Base-by-base conservation (phyloP, 1,140 invertebrate genomes). In the Cyrtorhinus lividipennis region DNA sequence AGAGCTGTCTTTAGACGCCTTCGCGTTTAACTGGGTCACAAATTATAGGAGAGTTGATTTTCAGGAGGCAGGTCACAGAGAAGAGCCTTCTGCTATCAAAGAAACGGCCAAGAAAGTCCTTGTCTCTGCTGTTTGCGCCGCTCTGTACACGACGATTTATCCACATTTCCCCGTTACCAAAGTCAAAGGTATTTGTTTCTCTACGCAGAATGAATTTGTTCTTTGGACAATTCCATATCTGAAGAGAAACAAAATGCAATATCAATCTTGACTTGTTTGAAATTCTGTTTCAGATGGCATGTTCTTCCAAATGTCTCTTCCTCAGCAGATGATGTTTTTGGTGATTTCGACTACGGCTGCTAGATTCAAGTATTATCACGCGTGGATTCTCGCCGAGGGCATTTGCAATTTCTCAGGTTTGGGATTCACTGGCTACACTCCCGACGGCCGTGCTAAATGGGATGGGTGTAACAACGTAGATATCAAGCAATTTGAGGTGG, bases 361-460 rank as follows among this genome's bases (percentile, higher is more conserved):
- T 62, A 81, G 92, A 64, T 87, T 87, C 71, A 96, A 96, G 75
- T 98, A 98, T 77, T 98, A 98, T 75, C 90, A 95, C 72, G 95
- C 93, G 2, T 98, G 95, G 94, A 79, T 91, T 30, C 77, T 97
- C 56, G 90, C 90, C 10, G 95, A 98, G 74, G 88, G 90, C 0
- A 87, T 95, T 67, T 95, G 91, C 72, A 96, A 97, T 73, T 88
- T 92, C 70, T 88, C 88, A 8, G 95, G 95, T 1, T 80, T 97
- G 65, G 94, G 94, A 12, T 95, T 90, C 72, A 87, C 84, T 70
- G 92, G 92, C 0, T 90, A 84, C 68, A 80, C 85, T 68, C 76
- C 81, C 38, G 74, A 86, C 64, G 90, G 90, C 25, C 75, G 79
- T 26, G 68, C 77, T 2, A 76, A 78, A 62, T 99, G 94, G 94